Evolutionary conservation across 2,113 vertebrate species (phyloP).

Genomic region (Seriola quinqueradiata): DNA sequence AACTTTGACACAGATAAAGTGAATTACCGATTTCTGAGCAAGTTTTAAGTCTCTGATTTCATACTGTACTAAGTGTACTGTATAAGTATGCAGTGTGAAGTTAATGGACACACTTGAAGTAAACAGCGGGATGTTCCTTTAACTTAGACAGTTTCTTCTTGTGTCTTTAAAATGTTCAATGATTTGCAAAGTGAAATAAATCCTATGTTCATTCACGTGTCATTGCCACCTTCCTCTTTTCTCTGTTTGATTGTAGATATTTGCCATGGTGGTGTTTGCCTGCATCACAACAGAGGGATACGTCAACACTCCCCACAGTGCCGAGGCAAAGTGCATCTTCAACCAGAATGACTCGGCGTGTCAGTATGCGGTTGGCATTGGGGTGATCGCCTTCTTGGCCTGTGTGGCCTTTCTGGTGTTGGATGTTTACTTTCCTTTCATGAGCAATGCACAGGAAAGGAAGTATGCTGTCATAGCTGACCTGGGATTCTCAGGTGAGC

Average conservation of each 20-base stretch:
- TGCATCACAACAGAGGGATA: constrained; percentile 91
- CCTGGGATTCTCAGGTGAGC: constrained; percentile 90
- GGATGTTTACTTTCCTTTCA: constrained; percentile 89
- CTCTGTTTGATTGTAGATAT: constrained; percentile 76
- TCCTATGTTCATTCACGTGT: background rate
- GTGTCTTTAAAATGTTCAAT: constrained; percentile 7
- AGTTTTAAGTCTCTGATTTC: background rate
- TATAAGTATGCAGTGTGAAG: background rate
- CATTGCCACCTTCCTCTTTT: background rate
- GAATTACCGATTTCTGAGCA: background rate
- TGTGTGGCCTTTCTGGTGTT: constrained; percentile 87
- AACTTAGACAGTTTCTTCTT: background rate
- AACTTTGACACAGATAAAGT: background rate
- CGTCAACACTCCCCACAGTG: fast-evolving
- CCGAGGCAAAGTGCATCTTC: constrained; percentile 82
- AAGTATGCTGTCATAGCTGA: constrained; percentile 89
- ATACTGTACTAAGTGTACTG: background rate
- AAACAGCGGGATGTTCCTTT: background rate
- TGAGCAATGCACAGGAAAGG: constrained; percentile 89
- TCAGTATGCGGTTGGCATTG: constrained; percentile 87
- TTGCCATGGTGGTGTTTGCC: constrained; percentile 90
- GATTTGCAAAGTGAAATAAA: background rate
- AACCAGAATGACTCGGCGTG: constrained; percentile 88
- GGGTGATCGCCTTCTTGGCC: constrained; percentile 91
- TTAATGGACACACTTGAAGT: constrained; percentile 17